A percentile compares a stretch with the other conserved stretches of the same genome.
phyloP scores from a whole-genome alignment of 2,888 invertebrate genomes.

The Adelphocoris suturalis region DNA sequence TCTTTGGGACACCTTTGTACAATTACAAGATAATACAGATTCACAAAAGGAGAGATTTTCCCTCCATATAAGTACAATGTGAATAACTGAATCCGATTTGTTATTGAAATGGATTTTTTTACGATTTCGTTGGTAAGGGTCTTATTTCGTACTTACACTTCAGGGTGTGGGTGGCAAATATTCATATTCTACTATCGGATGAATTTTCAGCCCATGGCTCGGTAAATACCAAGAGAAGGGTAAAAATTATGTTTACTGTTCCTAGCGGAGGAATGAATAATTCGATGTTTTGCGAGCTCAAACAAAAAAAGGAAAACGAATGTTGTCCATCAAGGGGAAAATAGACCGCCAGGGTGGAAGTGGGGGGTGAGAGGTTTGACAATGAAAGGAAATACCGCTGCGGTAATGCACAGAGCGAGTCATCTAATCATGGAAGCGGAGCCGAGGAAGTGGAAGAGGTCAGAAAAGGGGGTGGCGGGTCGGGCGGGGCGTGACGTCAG shows the following conservation, averaged over 20 bases:
- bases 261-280: not conserved
- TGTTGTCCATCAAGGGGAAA: not conserved
- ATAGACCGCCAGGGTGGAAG: not conserved
- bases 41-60: too few relatives aligned
- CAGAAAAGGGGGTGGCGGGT: not conserved
- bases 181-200: too few relatives aligned
- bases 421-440: constrained; percentile 50
- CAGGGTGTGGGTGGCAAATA: too few relatives aligned
- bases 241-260: not conserved
- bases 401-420: constrained; percentile 47
- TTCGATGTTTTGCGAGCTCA: not conserved
- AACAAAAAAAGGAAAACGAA: not conserved
- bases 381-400: constrained; percentile 52
- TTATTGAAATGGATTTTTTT: too few relatives aligned
- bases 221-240: too few relatives aligned
- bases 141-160: too few relatives aligned
- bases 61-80: too few relatives aligned
- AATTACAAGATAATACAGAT: too few relatives aligned
- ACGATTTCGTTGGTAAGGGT: too few relatives aligned
- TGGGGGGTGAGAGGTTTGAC: not conserved
- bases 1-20: too few relatives aligned
- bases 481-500: constrained; percentile 59
- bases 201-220: too few relatives aligned
- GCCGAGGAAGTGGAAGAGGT: constrained; percentile 54
- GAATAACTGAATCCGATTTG: too few relatives aligned